These are phyloP conservation scores for Anoplolepis gracilipes DNA, from an alignment of 1,140 invertebrate genomes.

Conservation along the genomic window DNA sequence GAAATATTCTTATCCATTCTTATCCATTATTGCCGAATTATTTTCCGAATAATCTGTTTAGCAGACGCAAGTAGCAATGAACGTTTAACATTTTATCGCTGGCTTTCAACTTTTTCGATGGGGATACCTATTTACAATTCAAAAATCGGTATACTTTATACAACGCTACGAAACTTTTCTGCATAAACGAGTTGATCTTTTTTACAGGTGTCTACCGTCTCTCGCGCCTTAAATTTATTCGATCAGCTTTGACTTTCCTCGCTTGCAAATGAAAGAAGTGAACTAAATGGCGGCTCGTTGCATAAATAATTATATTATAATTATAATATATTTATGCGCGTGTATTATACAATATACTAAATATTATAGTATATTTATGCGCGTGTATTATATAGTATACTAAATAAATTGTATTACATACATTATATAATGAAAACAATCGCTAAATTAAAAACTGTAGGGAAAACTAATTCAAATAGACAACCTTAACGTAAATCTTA, in stretches of 20 bases:
- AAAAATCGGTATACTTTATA: slow-evolving; percentile 59
- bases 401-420: neutral
- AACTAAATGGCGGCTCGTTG: neutral
- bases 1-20: neutral
- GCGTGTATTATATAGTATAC: neutral
- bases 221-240: neutral
- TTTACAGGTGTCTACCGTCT: slow-evolving; percentile 9
- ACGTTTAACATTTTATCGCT: slow-evolving; percentile 43
- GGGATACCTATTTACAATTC: slow-evolving; percentile 54
- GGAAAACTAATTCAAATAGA: too few relatives aligned
- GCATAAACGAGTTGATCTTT: slow-evolving; percentile 9
- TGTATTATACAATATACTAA: neutral
- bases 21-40: slow-evolving; percentile 17
- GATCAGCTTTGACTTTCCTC: neutral
- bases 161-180: slow-evolving; percentile 38
- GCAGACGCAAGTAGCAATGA: slow-evolving; percentile 29
- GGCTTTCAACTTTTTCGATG: slow-evolving; percentile 34
- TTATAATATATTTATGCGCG: neutral
- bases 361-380: neutral
- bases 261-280: neutral
- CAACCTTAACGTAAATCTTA: too few relatives aligned
- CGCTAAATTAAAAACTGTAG: neutral
- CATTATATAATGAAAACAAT: neutral
- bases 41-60: slow-evolving; percentile 16
- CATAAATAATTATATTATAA: neutral